A percentile compares a stretch with the other conserved stretches of the same genome.
phyloP scores from a whole-genome alignment of 2,797 vertebrate species.

The Poecilia velifera region DNA sequence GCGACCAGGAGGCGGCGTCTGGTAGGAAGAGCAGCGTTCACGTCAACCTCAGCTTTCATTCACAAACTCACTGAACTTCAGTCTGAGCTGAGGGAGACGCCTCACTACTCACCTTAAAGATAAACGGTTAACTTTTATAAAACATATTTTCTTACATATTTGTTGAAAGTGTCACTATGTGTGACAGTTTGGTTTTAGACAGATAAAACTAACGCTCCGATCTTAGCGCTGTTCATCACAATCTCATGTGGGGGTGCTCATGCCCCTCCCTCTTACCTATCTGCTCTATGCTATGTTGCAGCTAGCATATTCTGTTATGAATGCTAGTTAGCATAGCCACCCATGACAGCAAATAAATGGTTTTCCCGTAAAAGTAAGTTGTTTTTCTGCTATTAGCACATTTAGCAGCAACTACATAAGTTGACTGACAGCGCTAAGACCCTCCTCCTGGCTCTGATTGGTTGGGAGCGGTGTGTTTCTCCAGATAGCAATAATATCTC shows the following conservation, averaged over 20 bases:
- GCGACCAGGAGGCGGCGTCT: slow-evolving; percentile 56
- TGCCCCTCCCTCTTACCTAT: too few relatives aligned
- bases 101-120: too few relatives aligned
- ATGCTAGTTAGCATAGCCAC: too few relatives aligned
- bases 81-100: not conserved
- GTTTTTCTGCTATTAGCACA: too few relatives aligned
- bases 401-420: too few relatives aligned
- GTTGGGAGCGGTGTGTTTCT: too few relatives aligned
- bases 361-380: too few relatives aligned
- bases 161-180: not conserved
- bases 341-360: too few relatives aligned
- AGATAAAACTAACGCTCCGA: too few relatives aligned
- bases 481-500: too few relatives aligned
- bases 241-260: not conserved
- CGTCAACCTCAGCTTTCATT: not conserved
- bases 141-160: not conserved
- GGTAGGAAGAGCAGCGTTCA: slow-evolving; percentile 6
- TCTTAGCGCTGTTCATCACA: not conserved
- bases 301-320: not conserved
- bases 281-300: not conserved
- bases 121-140: not conserved
- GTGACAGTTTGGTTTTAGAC: not conserved
- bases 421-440: too few relatives aligned
- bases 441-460: too few relatives aligned
- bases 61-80: not conserved